phyloP scores from a whole-genome alignment of 2,113 vertebrate genomes.

The Proterorhinus semilunaris region DNA sequence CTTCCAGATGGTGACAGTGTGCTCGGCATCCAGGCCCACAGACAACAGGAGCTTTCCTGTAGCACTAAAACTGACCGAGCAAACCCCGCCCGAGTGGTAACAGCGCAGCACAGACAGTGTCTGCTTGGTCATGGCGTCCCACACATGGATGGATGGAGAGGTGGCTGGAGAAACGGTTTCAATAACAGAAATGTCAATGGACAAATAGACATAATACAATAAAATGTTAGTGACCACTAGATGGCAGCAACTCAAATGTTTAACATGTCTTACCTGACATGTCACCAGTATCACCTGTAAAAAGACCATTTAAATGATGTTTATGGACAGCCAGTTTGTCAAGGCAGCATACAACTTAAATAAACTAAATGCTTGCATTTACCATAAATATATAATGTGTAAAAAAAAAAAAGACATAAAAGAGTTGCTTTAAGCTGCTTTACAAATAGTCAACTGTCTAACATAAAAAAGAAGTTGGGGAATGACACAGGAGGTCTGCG shows the following conservation, averaged over 20 bases:
- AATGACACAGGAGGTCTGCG: conserved; percentile 49
- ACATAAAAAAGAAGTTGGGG: conserved; percentile 21
- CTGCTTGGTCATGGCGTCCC: conserved; percentile 96
- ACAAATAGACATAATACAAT: neutral
- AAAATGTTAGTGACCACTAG: conserved; percentile 45
- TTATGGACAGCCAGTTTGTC: neutral
- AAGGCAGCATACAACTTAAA: no score
- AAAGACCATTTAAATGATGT: conserved; percentile 1
- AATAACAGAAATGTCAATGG: neutral
- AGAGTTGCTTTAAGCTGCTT: neutral
- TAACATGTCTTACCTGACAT: conserved; percentile 88
- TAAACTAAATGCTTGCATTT: no score
- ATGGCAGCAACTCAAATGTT: conserved; percentile 47
- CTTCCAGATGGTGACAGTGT: conserved; percentile 95
- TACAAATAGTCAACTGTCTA: conserved; percentile 14
- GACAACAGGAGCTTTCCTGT: conserved; percentile 95
- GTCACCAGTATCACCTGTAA: conserved; percentile 94
- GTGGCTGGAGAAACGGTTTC: conserved; percentile 76
- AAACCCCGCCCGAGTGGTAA: conserved; percentile 90
- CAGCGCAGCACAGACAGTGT: conserved; percentile 91
- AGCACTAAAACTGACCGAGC: conserved; percentile 96
- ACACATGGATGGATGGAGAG: conserved; percentile 93
- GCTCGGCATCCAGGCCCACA: conserved; percentile 89
- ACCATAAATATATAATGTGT: no score
- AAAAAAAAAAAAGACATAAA: neutral